A percentile compares a stretch with the other conserved stretches of the same genome.
Evolutionary conservation across 2,888 invertebrate genomes (phyloP).

Genomic region (Oscheius myriophilus): DNA sequence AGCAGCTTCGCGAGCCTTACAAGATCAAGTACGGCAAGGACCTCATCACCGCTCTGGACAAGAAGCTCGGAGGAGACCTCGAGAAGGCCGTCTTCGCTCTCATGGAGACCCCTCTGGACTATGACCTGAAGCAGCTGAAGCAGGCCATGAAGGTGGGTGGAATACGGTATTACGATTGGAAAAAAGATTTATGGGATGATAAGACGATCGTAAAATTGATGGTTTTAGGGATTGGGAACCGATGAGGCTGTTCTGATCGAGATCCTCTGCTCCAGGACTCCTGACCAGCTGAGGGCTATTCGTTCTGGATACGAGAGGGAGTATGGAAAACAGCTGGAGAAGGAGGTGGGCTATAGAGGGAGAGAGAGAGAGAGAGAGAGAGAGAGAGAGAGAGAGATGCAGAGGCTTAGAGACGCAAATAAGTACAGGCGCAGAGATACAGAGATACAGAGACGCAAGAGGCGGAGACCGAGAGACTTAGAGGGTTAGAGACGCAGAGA

Average conservation of each 20-base stretch:
- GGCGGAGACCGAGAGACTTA: too few species aligned
- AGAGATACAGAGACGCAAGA: too few species aligned
- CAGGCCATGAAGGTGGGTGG: slow-evolving; percentile 69
- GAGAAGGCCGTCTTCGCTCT: slow-evolving; percentile 64
- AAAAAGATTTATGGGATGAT: neutral
- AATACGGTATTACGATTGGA: neutral
- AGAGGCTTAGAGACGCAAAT: too few species aligned
- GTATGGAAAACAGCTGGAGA: slow-evolving; percentile 48
- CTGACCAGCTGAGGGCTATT: slow-evolving; percentile 56
- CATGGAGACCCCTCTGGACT: slow-evolving; percentile 71
- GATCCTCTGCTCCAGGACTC: slow-evolving; percentile 84
- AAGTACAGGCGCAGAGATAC: too few species aligned
- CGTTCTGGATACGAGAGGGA: slow-evolving; percentile 52
- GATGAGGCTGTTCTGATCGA: slow-evolving; percentile 86
- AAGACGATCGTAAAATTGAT: too few species aligned
- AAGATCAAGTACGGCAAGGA: slow-evolving; percentile 60
- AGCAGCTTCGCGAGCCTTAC: slow-evolving; percentile 72
- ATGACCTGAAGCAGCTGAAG: slow-evolving; percentile 72
- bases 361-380: too few species aligned
- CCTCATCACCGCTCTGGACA: slow-evolving; percentile 50
- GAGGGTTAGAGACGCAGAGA: too few species aligned
- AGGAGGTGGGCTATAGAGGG: slow-evolving; percentile 25
- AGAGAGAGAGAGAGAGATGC: too few species aligned
- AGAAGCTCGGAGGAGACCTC: slow-evolving; percentile 55
- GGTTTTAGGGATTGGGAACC: slow-evolving; percentile 79